Conservation (phyloP, 2,888 invertebrate genomes). For the Drosophila algonquin region DNA sequence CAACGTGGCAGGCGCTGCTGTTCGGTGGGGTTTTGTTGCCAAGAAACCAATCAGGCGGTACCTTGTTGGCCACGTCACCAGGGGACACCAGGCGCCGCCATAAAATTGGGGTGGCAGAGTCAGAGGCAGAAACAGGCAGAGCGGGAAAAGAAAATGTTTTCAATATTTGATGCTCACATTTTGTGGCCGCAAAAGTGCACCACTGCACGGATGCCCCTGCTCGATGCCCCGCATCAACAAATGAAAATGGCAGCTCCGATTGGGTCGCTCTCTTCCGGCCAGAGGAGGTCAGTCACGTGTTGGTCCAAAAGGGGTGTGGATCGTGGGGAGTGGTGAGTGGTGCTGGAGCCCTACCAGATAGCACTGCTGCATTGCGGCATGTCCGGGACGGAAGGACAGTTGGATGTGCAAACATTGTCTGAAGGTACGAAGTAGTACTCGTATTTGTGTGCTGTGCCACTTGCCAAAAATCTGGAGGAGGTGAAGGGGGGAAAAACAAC, state of each 20-base stretch:
- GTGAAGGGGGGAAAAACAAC: slow-evolving; percentile 35
- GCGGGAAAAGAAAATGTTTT: slow-evolving; percentile 47
- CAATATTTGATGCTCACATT: slow-evolving; percentile 69
- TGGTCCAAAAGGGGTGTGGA: slow-evolving; percentile 31
- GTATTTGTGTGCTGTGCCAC: slow-evolving; percentile 35
- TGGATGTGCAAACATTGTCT: slow-evolving; percentile 27
- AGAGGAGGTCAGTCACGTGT: slow-evolving; percentile 70
- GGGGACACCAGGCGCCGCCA: slow-evolving; percentile 38
- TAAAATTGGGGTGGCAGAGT: slow-evolving; percentile 28
- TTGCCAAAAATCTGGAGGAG: slow-evolving; percentile 53
- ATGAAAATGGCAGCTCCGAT: slow-evolving; percentile 44
- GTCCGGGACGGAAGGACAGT: slow-evolving; percentile 6
- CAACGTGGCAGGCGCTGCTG: slow-evolving; percentile 22
- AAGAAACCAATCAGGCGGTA: slow-evolving; percentile 65
- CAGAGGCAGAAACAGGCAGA: background rate
- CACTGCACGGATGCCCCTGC: slow-evolving; percentile 61
- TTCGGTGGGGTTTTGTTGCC: slow-evolving; percentile 49
- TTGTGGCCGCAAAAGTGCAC: slow-evolving; percentile 71
- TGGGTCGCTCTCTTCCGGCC: slow-evolving; percentile 1
- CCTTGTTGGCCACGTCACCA: slow-evolving; percentile 15
- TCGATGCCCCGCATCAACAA: slow-evolving; percentile 65
- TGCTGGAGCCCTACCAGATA: slow-evolving; percentile 46
- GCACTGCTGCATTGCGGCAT: slow-evolving; percentile 80
- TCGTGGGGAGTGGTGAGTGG: slow-evolving; percentile 7
- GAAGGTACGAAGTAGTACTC: slow-evolving; percentile 14